Base-by-base conservation (phyloP, 2,113 vertebrate genomes). In the Spea bombifrons region DNA sequence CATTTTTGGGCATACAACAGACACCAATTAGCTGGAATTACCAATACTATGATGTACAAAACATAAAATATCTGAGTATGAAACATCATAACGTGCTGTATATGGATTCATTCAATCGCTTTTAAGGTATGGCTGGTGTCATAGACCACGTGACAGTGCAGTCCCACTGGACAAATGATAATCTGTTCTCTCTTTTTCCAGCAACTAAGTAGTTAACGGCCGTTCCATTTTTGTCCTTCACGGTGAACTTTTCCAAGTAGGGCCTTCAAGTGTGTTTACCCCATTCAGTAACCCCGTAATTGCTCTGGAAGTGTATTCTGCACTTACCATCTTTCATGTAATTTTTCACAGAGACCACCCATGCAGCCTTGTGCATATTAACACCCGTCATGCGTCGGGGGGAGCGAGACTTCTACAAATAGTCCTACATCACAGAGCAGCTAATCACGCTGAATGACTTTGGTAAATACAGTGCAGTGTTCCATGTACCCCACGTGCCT, bases 201-300 rank as follows among this genome's bases (percentile, higher is more conserved):
- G 65, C 77, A 79, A 30, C 30, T 3, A 17, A 16, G 16, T 57
- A 46, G 77, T 79, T 79, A 79, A 79, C 59, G 65, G 63, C 48
- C 30, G 49, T 52, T 49, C 53, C 52, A 52, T 15, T 43, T 50
- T 71, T 63, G 53, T 61, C 57, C 57, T 71, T 53, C 46, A 48
- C 43, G 44, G 30, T 72, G 59, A 68, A 68, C 71, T 45, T 74
- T 74, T 63, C 64, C 44, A 80, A 74, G 63, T 67, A 71, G 71
- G 61, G 73, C 55, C 71, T 73, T 70, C 68, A 80, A 80, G 78
- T 68, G 44, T 80, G 78, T 74, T 80, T 80, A 80, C 68, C 48
- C 63, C 71, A 67, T 49, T 50, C 45, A 66, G 67, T 80, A 80
- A 59, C 78, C 73, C 61, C 74, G 71, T 80, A 80, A 80, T 80